Conservation (phyloP, 35 echinoderm and acorn worm genomes). For the Anneissia japonica region DNA sequence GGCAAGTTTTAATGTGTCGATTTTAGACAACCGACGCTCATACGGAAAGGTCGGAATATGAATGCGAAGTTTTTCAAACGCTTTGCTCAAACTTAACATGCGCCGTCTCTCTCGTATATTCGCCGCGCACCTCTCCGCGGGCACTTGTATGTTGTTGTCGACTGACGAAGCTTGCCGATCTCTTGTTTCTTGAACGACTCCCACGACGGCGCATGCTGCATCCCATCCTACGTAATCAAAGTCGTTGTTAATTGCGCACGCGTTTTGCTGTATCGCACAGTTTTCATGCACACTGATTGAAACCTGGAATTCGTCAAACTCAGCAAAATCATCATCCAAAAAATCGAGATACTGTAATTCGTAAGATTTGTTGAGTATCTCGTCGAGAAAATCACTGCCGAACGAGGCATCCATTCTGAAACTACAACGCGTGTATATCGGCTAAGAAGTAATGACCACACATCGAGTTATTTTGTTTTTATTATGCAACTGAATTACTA, state of each 20-base stretch:
- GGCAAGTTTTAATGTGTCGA: background rate
- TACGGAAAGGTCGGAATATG: background rate
- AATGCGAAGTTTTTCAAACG: background rate
- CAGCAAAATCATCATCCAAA: background rate
- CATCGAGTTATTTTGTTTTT: too few relatives aligned
- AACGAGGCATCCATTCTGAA: background rate
- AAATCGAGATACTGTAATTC: background rate
- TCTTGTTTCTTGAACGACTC: too few relatives aligned
- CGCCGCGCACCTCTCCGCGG: background rate
- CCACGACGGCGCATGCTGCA: too few relatives aligned
- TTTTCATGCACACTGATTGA: background rate
- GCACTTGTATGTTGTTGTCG: background rate
- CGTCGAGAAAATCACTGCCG: background rate
- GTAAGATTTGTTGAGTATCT: background rate
- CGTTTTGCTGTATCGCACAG: background rate
- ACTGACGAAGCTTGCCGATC: too few relatives aligned
- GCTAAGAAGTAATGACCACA: too few relatives aligned
- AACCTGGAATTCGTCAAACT: background rate
- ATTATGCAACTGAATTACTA: too few relatives aligned
- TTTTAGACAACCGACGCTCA: background rate
- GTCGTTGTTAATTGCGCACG: background rate
- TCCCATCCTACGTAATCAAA: too few relatives aligned
- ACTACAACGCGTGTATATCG: too few relatives aligned
- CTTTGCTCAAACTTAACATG: background rate
- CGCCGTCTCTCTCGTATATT: background rate